Evolutionary conservation across 2,113 vertebrate genomes (phyloP).

Genomic region (Mobula birostris): DNA sequence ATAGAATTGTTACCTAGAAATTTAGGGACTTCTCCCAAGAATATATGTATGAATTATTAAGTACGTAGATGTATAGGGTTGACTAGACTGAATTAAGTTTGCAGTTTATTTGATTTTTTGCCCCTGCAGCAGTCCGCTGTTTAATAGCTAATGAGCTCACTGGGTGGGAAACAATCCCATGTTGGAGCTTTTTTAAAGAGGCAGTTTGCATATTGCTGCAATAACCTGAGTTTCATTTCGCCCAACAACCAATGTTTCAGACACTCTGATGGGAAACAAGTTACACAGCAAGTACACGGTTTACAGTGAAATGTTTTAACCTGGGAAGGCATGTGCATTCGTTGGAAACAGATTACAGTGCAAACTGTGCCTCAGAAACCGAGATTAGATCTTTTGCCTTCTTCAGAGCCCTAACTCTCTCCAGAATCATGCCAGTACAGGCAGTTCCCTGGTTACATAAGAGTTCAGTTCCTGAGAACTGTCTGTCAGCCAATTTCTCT

Average conservation of each 20-base stretch:
- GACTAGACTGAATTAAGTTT: neutral
- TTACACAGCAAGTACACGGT: neutral
- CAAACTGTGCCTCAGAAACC: neutral
- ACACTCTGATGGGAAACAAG: neutral
- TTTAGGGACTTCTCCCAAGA: neutral
- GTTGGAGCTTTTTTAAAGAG: neutral
- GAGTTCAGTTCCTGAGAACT: no score
- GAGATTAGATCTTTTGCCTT: neutral
- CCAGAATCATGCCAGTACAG: no score
- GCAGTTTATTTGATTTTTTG: constrained; percentile 14
- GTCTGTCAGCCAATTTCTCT: no score
- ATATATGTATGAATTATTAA: neutral
- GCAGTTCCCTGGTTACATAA: no score
- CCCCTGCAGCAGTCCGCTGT: neutral
- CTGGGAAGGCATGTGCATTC: neutral
- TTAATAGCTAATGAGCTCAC: neutral
- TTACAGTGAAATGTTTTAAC: neutral
- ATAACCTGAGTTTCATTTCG: neutral
- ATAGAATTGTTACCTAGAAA: no score
- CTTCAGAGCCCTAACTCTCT: neutral
- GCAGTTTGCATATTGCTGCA: neutral
- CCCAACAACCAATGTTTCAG: neutral
- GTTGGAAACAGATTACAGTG: neutral
- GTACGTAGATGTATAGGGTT: neutral
- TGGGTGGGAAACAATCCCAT: neutral